Base-by-base conservation (phyloP, 53 echinoderm and acorn worm genomes). In the Actinopyga echinites region DNA sequence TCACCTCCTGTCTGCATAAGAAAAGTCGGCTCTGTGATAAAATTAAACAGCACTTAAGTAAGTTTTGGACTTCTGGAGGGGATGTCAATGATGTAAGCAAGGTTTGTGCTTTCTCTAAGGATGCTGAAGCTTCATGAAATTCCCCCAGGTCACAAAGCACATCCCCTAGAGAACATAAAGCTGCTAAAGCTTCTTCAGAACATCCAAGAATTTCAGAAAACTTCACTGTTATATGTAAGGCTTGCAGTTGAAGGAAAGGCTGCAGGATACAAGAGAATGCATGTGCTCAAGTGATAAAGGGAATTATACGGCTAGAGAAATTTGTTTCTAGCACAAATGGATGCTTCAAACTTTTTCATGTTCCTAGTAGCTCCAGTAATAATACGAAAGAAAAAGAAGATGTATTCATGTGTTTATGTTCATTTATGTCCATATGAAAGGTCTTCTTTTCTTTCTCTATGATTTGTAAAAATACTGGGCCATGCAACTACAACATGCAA, bases 241-340 rank as follows among this genome's bases (percentile, higher is more conserved):
- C 82, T 66, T 82, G 86, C 13, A 91, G 28, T 52, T 91, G 91
- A 26, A 69, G 84, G 1, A 84, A 42, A 6, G 91, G 84, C 87
- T 91, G 79, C 31, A 75, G 1, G 26, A n/a, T n/a, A n/a, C n/a
- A 32, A 57, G 11, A 55, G n/a, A 56, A 29, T 20, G 9, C 7
- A 31, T 28, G 24, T 28, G 63, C 4, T 28, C n/a, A n/a, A n/a
- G n/a, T n/a, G n/a, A n/a, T n/a, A n/a, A n/a, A n/a, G n/a, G n/a
- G n/a, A n/a, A n/a, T n/a, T n/a, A n/a, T n/a, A n/a, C n/a, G n/a
- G n/a, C n/a, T n/a, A n/a, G n/a, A n/a, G n/a, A n/a, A n/a, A n/a
- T n/a, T n/a, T n/a, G n/a, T n/a, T n/a, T n/a, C n/a, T n/a, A n/a
- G n/a, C n/a, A n/a, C n/a, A n/a, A n/a, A n/a, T n/a, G n/a, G n/a